phyloP scores from a whole-genome alignment of 2,888 invertebrate species.

The Xestoiulus laeticollis region DNA sequence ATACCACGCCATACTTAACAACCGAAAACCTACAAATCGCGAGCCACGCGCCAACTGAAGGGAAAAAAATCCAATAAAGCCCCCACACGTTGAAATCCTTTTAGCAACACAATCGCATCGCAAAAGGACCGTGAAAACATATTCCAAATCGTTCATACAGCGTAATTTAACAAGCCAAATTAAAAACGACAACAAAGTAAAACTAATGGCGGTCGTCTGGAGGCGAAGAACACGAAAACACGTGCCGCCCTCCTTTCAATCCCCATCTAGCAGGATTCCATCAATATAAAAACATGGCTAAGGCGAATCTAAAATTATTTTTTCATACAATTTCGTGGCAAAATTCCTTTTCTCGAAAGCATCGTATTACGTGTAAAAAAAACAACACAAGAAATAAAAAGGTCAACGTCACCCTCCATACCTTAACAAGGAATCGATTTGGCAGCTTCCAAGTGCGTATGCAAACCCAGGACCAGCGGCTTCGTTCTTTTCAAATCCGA shows the following conservation, averaged over 20 bases:
- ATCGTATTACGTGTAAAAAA: neutral
- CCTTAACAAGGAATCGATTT: neutral
- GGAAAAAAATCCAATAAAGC: no score
- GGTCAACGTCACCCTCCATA: constrained; percentile 18
- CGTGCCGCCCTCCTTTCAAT: neutral
- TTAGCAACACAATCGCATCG: no score
- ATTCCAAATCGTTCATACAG: neutral
- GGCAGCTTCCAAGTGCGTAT: constrained; percentile 24
- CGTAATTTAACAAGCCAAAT: neutral
- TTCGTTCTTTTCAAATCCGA: constrained; percentile 32
- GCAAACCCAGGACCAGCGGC: constrained; percentile 21
- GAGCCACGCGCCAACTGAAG: no score
- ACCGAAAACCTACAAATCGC: no score
- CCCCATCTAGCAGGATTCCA: neutral
- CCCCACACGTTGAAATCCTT: no score
- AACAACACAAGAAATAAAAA: neutral
- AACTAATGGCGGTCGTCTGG: constrained; percentile 24
- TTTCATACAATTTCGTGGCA: neutral
- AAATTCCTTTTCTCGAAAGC: neutral
- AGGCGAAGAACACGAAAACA: constrained; percentile 5
- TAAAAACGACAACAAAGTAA: neutral
- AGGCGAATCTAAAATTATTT: neutral
- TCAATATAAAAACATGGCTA: neutral
- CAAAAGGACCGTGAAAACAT: no score
- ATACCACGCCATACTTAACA: no score